Base-by-base conservation (phyloP, 1,140 invertebrate genomes). In the Panulirus ornatus region DNA sequence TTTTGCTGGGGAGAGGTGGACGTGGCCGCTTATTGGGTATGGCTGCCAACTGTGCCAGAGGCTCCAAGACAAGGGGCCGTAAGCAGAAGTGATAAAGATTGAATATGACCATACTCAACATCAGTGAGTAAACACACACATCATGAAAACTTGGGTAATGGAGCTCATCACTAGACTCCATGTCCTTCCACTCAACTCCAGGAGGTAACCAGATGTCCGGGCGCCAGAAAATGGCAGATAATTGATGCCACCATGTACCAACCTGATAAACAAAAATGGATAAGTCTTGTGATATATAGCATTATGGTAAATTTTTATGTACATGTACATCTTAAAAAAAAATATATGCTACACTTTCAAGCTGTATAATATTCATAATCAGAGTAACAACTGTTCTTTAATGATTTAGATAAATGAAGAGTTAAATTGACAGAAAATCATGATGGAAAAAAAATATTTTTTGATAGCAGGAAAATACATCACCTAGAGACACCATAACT, bases 111-210 rank as follows among this genome's bases (percentile, higher is more conserved):
- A 66, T 47, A n/a, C 82, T 54, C 22, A 92, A 16, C 14, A 83
- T 36, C 83, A 90, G 40, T n/a, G 76, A 85, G 70, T 91, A 88
- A 3, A 89, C 70, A 5, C 73, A 94, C 78, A 99, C 94, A 94
- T 98, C 97, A 93, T 95, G 95, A 93, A 97, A 96, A 93, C 98
- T 96, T 63, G 97, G 95, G 94, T 97, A 97, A 84, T 96, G 95
- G 88, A 97, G 95, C 92, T 96, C 95, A 58, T 96, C 95, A 88
- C 95, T 97, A n/a, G 97, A 96, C 92, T 95, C 95, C 70, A 98
- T 96, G 93, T 98, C 96, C n/a, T 95, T 95, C 97, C 97, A 98
- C 92, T 97, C 97, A 84, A 96, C 96, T 94, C 98, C 98, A 90
- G 97, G 97, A 0, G 84, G 90, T 38, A 91, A 78, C 90, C 90